Conservation (phyloP, 2,888 invertebrate genomes). For the Pachycephus smyrnensis region DNA sequence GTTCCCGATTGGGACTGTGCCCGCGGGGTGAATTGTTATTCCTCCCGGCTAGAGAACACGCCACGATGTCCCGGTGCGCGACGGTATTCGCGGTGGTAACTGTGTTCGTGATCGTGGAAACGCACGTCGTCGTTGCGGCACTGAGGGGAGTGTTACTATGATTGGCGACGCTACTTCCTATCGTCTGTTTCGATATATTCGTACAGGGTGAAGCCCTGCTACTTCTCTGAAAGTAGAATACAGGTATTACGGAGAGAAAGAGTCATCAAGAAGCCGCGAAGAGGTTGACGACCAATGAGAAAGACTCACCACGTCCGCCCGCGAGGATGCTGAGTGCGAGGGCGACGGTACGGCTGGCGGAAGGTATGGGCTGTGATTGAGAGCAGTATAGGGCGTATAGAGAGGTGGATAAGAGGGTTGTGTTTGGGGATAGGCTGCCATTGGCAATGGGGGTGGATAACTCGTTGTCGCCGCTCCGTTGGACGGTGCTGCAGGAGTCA, state of each 20-base stretch:
- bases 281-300: constrained; percentile 28
- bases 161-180: constrained; percentile 44
- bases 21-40: constrained; percentile 81
- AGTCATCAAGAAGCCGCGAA: background rate
- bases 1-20: constrained; percentile 82
- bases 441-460: constrained; percentile 60
- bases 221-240: constrained; percentile 50
- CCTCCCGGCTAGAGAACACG: constrained; percentile 66
- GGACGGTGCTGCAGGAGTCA: constrained; percentile 71
- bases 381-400: constrained; percentile 83
- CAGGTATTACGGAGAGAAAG: background rate
- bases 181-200: constrained; percentile 58
- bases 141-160: constrained; percentile 54
- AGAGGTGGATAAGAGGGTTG: constrained; percentile 74
- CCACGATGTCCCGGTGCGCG: constrained; percentile 67
- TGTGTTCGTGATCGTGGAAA: constrained; percentile 65
- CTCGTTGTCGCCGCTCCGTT: constrained; percentile 64
- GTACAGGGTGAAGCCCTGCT: constrained; percentile 64
- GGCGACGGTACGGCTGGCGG: constrained; percentile 73
- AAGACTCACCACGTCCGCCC: constrained; percentile 72
- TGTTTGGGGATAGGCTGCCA: constrained; percentile 65
- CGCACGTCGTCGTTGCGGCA: constrained; percentile 63
- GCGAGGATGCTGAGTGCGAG: constrained; percentile 71
- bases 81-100: constrained; percentile 67
- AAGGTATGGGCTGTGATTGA: constrained; percentile 81